Evolutionary conservation across 1,140 invertebrate species (phyloP).

Genomic region (Venustaconcha ellipsiformis): DNA sequence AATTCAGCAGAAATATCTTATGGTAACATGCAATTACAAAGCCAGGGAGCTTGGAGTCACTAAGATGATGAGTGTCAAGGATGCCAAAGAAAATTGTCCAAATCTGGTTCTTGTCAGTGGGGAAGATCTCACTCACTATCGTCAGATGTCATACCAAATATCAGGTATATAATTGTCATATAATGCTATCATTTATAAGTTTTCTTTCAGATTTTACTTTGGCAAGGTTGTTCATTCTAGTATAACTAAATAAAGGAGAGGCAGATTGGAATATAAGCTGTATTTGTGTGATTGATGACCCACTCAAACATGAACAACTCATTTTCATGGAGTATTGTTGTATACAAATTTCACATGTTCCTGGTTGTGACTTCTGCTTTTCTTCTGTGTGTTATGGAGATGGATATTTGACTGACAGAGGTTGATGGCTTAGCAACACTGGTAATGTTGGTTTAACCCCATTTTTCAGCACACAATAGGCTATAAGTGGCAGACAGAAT

Average conservation of each 20-base stretch:
- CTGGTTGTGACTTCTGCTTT: too few species aligned
- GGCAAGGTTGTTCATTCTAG: not conserved
- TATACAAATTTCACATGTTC: too few species aligned
- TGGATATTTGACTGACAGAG: too few species aligned
- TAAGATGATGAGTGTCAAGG: slow-evolving; percentile 51
- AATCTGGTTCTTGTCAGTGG: slow-evolving; percentile 54
- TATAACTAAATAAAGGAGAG: not conserved
- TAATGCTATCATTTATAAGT: too few species aligned
- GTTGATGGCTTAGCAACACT: too few species aligned
- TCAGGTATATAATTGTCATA: slow-evolving; percentile 37
- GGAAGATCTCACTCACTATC: slow-evolving; percentile 59
- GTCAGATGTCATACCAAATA: slow-evolving; percentile 60
- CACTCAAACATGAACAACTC: not conserved
- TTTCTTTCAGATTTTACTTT: not conserved
- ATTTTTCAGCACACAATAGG: too few species aligned
- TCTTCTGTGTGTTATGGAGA: too few species aligned
- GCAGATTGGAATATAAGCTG: not conserved
- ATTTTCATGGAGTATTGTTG: not conserved
- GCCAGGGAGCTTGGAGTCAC: slow-evolving; percentile 51
- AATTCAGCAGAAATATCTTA: slow-evolving; percentile 58
- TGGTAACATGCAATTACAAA: slow-evolving; percentile 59
- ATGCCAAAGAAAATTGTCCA: slow-evolving; percentile 57
- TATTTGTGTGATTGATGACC: not conserved
- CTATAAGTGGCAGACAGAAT: too few species aligned
- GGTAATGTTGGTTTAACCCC: too few species aligned